Evolutionary conservation across 2,888 invertebrate genomes (phyloP).

Genomic region (Orthonychiurus folsomi): DNA sequence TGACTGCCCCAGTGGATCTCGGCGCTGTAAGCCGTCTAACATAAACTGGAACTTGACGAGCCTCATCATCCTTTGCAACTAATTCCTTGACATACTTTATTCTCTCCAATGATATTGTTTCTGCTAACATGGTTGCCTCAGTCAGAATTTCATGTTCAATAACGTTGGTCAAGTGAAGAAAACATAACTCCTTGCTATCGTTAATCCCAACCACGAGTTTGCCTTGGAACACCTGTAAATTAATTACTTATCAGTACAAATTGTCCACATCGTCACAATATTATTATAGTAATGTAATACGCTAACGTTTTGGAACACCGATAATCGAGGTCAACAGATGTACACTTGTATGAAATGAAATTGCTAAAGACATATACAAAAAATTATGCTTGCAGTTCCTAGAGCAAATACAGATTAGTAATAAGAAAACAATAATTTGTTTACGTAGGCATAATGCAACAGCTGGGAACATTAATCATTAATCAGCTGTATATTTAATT

Average conservation of each 20-base stretch:
- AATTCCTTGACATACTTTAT: conserved; percentile 25
- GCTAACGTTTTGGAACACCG: too few species aligned
- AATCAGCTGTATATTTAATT: too few species aligned
- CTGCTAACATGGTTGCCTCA: conserved; percentile 28
- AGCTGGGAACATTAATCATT: too few species aligned
- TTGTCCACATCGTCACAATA: too few species aligned
- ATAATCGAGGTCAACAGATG: too few species aligned
- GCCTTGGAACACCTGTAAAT: conserved; percentile 33
- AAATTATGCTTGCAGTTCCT: too few species aligned
- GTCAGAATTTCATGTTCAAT: conserved; percentile 25
- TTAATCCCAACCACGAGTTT: conserved; percentile 34
- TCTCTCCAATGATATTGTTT: conserved; percentile 30
- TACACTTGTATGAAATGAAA: too few species aligned
- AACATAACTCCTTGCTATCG: conserved; percentile 36
- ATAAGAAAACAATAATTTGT: too few species aligned
- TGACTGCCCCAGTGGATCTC: background rate
- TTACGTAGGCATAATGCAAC: too few species aligned
- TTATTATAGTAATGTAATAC: too few species aligned
- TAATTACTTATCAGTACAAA: background rate
- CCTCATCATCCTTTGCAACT: conserved; percentile 17
- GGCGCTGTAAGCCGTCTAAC: background rate
- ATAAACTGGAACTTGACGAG: conserved; percentile 17
- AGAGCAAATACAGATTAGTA: too few species aligned
- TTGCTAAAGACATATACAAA: too few species aligned
- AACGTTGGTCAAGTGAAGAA: conserved; percentile 31